phyloP scores from a whole-genome alignment of 2,113 vertebrate genomes.

The Malurus alboscapulatus region DNA sequence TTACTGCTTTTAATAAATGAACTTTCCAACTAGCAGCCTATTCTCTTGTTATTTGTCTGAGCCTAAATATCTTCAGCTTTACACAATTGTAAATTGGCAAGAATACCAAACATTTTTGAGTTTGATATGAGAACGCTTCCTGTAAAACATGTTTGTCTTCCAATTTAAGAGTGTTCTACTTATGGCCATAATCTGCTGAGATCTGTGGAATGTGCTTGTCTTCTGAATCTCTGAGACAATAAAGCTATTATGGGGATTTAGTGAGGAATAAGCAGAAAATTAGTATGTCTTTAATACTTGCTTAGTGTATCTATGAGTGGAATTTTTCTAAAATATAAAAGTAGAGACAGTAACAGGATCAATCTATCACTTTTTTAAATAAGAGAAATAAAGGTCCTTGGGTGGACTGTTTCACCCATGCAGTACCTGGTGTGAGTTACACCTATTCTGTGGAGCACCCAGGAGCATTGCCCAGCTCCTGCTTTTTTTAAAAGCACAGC shows the following conservation, averaged over 20 bases:
- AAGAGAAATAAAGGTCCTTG: not conserved
- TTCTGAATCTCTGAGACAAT: conserved; percentile 15
- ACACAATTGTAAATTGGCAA: conserved; percentile 38
- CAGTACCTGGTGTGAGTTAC: not conserved
- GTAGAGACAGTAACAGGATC: not conserved
- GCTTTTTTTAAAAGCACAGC: not conserved
- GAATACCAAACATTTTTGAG: conserved; percentile 45
- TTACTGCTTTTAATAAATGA: conserved; percentile 3
- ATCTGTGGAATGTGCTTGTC: conserved; percentile 45
- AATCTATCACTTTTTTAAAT: not conserved
- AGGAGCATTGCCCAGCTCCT: not conserved
- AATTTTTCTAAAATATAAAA: not conserved
- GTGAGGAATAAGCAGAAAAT: not conserved
- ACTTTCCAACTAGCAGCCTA: conserved; percentile 11
- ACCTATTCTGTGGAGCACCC: not conserved
- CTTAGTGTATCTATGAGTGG: not conserved
- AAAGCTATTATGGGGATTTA: not conserved
- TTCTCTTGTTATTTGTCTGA: conserved; percentile 2
- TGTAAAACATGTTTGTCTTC: conserved; percentile 46
- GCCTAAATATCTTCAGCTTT: conserved; percentile 28
- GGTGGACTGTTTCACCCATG: not conserved
- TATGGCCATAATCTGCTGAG: conserved; percentile 12
- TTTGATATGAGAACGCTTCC: conserved; percentile 57
- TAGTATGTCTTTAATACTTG: not conserved
- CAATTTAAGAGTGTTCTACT: conserved; percentile 10